Conservation (phyloP, 2,797 vertebrate genomes). For the Sebastes baramenuke region DNA sequence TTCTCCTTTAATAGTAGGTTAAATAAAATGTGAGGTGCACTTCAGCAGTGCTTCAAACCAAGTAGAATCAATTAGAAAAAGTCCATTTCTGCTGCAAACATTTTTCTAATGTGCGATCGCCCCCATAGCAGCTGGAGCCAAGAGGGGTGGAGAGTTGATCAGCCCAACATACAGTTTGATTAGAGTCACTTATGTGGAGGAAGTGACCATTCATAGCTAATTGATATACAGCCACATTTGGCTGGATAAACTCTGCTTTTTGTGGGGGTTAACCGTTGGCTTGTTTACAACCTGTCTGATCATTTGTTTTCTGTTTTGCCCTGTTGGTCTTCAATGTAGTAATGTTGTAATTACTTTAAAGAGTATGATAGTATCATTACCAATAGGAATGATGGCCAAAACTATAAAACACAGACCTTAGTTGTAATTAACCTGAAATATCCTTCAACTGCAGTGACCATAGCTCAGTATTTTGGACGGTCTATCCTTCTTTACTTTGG, state of each 20-base stretch:
- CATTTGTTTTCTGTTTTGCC: not conserved
- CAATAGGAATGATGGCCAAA: not conserved
- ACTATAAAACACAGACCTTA: not conserved
- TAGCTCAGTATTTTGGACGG: not conserved
- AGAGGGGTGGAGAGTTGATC: not conserved
- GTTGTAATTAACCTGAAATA: constrained; percentile 1
- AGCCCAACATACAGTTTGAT: not conserved
- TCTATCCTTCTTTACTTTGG: constrained; percentile 19
- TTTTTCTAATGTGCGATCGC: not conserved
- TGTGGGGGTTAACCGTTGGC: not conserved
- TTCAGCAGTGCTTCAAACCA: not conserved
- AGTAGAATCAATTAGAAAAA: not conserved
- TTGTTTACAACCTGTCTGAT: not conserved
- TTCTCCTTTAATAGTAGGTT: too few species aligned
- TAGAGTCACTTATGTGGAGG: not conserved
- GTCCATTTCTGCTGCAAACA: not conserved
- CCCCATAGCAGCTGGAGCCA: not conserved
- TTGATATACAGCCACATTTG: not conserved
- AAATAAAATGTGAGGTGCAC: not conserved
- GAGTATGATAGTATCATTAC: not conserved
- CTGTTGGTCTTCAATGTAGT: not conserved
- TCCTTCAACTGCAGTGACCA: not conserved
- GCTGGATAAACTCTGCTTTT: not conserved
- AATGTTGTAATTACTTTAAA: not conserved
- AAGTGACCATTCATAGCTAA: not conserved